Base-by-base conservation (phyloP, 2,888 invertebrate genomes). In the Sericinus montela region DNA sequence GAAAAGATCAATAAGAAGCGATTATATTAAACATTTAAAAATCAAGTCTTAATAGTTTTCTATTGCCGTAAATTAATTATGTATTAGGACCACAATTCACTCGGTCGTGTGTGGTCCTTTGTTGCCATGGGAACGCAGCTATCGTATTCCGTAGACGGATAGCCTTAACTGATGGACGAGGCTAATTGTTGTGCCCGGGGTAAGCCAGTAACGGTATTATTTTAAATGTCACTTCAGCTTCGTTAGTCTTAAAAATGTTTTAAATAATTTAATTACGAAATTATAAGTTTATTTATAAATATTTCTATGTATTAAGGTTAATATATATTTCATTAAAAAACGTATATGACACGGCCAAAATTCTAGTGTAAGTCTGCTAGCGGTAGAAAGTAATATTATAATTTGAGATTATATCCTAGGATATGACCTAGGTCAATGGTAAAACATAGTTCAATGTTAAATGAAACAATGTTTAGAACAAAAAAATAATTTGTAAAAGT, bases 21-120 rank as follows among this genome's bases (percentile, higher is more conserved):
- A 9, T 29, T 10, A 10, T 29, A 9, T 9, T 29, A 10, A 29
- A n/a, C n/a, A n/a, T n/a, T 8, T 29, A 4, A 29, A 4, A 10
- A n/a, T 0, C n/a, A 14, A 13, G 7, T 6, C 13, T 11, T 11
- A 29, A 10, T 16, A 3, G n/a, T 30, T 35, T 43, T 36, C 2
- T 45, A 38, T 15, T 11, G 23, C 32, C 6, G 25, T 46, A 40
- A 49, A 35, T 49, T 45, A 50, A 41, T 37, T 50, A 50, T 50
- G 50, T 41, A 50, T 60, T 53, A 54, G 62, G 52, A 59, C 72
- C 63, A 65, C 67, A 61, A 64, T 67, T 62, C 65, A 68, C 67
- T 66, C 68, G 68, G 65, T 75, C 83, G 84, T 87, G 87, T 86
- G 87, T 86, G 87, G 87, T 86, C 87, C 75, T 75, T 66, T 63